These are phyloP conservation scores for Dicyrtoma fusca DNA, from an alignment of 2,888 invertebrate genomes.

Conservation along the genomic window DNA sequence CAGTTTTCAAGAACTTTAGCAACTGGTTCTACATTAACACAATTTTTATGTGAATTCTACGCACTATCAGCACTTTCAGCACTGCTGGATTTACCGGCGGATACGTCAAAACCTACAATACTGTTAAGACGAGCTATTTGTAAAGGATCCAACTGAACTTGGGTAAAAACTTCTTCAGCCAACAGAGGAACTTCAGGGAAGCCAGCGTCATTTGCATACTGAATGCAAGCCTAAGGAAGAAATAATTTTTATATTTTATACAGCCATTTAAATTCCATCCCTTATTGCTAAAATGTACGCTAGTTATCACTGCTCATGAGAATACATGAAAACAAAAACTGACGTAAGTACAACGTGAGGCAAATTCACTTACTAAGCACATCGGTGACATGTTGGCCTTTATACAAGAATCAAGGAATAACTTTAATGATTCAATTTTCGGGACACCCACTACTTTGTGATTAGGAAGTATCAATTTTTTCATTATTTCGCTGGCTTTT, in stretches of 20 bases:
- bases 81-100: not conserved
- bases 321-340: too few species aligned
- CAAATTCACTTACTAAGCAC: conserved; percentile 64
- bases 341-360: too few species aligned
- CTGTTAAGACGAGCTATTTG: conserved; percentile 63
- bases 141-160: conserved; percentile 60
- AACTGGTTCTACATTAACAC: too few species aligned
- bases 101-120: conserved; percentile 61
- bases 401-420: conserved; percentile 66
- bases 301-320: too few species aligned
- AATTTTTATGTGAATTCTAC: too few species aligned
- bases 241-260: not conserved
- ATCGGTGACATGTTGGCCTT: conserved; percentile 62
- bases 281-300: too few species aligned
- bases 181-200: conserved; percentile 62
- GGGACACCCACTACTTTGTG: conserved; percentile 66
- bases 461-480: conserved; percentile 63
- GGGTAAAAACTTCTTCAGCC: conserved; percentile 58
- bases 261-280: too few species aligned
- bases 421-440: conserved; percentile 61
- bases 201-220: conserved; percentile 66
- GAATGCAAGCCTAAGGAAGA: conserved; percentile 62
- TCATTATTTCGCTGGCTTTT: conserved; percentile 64
- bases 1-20: too few species aligned
- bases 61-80: not conserved